Conservation (phyloP, 2,797 vertebrate genomes). For the Anas capensis region DNA sequence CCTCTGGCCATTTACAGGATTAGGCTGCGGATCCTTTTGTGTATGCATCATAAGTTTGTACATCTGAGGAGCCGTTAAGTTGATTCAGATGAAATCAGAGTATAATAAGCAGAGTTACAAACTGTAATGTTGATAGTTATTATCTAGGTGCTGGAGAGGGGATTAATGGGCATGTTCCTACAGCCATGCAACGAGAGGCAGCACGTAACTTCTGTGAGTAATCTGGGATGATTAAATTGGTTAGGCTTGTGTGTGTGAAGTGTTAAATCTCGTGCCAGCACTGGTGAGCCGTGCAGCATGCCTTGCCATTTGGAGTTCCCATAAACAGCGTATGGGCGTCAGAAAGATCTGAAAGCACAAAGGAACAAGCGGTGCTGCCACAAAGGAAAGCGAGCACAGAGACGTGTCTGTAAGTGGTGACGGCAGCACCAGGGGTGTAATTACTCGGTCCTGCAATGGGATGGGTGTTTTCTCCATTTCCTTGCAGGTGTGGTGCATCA, state of each 20-base stretch:
- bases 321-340: background rate
- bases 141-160: background rate
- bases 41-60: background rate
- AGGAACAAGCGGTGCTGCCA: background rate
- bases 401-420: background rate
- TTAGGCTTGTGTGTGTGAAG: background rate
- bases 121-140: background rate
- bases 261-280: background rate
- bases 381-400: background rate
- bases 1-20: accelerated
- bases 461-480: background rate
- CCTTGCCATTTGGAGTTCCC: background rate
- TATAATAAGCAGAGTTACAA: background rate
- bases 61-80: background rate
- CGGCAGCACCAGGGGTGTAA: background rate
- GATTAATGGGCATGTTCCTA: background rate
- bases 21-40: background rate
- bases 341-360: background rate
- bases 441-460: background rate
- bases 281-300: background rate
- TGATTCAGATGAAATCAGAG: background rate
- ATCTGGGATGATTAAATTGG: background rate
- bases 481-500: background rate
- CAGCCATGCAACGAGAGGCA: background rate
- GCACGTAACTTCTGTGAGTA: background rate